Evolutionary conservation across 2,888 invertebrate genomes (phyloP), one percentile per base, ranked within the genome.

Genomic region (Dione juno): DNA sequence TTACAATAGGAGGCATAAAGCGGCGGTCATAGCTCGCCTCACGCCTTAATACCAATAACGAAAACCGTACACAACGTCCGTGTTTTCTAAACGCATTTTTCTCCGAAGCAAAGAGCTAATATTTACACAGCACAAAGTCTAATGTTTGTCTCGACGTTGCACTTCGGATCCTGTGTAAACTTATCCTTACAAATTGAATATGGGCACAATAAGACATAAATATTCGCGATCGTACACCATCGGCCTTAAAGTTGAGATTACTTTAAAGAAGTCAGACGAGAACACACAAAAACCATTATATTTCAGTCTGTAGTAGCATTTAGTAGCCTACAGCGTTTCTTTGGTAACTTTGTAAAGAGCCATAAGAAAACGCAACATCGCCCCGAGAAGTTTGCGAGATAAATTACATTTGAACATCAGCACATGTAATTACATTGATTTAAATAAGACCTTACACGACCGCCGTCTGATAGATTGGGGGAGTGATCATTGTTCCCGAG

Each of bases 121-220:
- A 92, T 93, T 93, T 87, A 86, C 89, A 83, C 86, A 86, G 82
- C 88, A 92, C 90, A 92, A 92, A 89, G 90, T 88, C 83, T 88
- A 78, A 86, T 90, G 89, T 93, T 93, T 92, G 89, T 82, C 85
- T 80, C 89, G 82, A 84, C 88, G 87, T 91, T 92, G 93, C 93
- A 92, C 92, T 92, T 90, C 85, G 88, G 83, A 84, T 92, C 92
- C 92, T 93, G 84, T 89, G 91, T 88, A 92, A 91, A 93, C 92
- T 84, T 78, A 75, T 81, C 87, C 85, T 88, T 84, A 91, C 88
- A 88, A 90, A 88, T 88, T 87, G 87, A 88, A 86, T 82, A 69
- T 71, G 61, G 54, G 77, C 68, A 67, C 74, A 64, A 73, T 45
- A 70, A 70, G 65, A 43, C 16, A 63, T 48, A 58, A 50, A 43